phyloP scores from a whole-genome alignment of 2,797 vertebrate genomes.

The Tangara arthus region DNA sequence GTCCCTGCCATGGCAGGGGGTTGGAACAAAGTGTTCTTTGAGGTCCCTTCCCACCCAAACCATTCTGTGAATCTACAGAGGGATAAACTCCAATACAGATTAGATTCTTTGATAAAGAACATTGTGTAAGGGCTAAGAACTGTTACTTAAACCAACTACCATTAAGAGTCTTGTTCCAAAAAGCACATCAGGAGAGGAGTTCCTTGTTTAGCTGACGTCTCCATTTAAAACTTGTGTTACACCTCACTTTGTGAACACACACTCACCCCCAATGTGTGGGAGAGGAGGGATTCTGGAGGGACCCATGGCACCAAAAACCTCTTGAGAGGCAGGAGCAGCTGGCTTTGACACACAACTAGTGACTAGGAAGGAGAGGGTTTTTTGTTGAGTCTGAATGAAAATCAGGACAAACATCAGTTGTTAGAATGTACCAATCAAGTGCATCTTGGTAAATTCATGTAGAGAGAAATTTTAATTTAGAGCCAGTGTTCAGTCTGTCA shows the following conservation, averaged over 20 bases:
- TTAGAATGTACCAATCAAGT: conserved; percentile 23
- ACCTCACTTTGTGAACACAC: background rate
- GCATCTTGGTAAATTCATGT: background rate
- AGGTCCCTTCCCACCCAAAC: background rate
- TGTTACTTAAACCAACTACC: background rate
- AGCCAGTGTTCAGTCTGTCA: background rate
- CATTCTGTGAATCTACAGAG: background rate
- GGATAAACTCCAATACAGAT: background rate
- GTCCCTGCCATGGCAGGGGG: background rate
- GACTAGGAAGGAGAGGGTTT: background rate
- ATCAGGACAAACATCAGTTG: background rate
- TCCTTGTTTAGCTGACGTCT: background rate
- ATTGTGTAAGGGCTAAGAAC: background rate
- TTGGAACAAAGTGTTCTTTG: background rate
- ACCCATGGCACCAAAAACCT: background rate
- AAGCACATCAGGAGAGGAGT: background rate
- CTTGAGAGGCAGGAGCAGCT: background rate
- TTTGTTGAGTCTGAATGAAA: conserved; percentile 30
- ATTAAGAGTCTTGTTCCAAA: background rate
- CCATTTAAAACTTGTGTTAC: background rate
- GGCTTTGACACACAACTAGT: background rate
- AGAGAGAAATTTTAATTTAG: background rate
- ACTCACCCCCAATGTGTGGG: accelerated
- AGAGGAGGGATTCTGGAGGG: background rate
- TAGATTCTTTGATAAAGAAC: background rate